phyloP scores from a whole-genome alignment of 2,888 invertebrate genomes.

The Caenorhabditis japonica region DNA sequence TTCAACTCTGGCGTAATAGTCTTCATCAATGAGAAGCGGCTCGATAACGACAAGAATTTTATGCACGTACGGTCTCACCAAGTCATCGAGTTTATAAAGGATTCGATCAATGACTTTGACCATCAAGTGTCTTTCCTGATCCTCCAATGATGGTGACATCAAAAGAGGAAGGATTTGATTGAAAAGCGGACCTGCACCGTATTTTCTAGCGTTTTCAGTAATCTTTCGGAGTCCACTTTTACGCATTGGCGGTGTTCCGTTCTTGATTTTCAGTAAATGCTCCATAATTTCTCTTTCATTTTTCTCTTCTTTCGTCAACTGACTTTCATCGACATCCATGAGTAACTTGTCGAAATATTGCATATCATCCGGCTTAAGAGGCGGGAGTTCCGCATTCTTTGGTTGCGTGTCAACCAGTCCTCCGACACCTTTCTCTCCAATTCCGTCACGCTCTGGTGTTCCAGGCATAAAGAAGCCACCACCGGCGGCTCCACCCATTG shows the following conservation, averaged over 20 bases:
- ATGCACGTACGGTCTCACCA: conserved; percentile 98
- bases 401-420: conserved; percentile 88
- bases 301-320: conserved; percentile 88
- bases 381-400: conserved; percentile 92
- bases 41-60: conserved; percentile 99
- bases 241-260: conserved; percentile 99
- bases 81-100: conserved; percentile 95
- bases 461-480: conserved; percentile 93
- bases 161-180: conserved; percentile 98
- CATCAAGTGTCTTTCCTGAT: conserved; percentile 97
- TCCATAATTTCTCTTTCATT: conserved; percentile 99
- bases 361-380: conserved; percentile 99
- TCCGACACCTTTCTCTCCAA: conserved; percentile 73
- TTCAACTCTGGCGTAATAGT: conserved; percentile 99
- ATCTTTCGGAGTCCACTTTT: conserved; percentile 83
- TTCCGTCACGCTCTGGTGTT: conserved; percentile 73
- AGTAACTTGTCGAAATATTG: conserved; percentile 99
- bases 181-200: conserved; percentile 97
- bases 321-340: conserved; percentile 96
- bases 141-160: conserved; percentile 99
- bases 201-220: conserved; percentile 97
- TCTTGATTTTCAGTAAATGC: conserved; percentile 95
- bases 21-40: conserved; percentile 97
- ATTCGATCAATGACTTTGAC: conserved; percentile 97
- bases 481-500: conserved; percentile 81